phyloP scores from a whole-genome alignment of 2,888 invertebrate genomes.

The Hanleya hanleyi region DNA sequence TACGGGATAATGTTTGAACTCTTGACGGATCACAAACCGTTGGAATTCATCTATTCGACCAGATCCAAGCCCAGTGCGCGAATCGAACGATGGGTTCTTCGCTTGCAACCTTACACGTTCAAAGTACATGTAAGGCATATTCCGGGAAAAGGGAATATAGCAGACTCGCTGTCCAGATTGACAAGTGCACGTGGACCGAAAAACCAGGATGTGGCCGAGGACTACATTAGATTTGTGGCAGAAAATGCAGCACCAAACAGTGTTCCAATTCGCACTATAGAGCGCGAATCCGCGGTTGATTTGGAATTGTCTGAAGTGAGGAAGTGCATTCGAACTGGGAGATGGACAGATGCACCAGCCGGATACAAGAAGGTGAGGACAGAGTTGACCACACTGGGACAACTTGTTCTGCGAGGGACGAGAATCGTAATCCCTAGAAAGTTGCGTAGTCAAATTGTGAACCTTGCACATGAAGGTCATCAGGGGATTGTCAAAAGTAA shows the following conservation, averaged over 20 bases:
- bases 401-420: constrained; percentile 38
- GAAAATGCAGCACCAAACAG: not conserved
- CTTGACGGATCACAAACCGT: constrained; percentile 15
- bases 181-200: no score
- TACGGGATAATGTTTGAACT: constrained; percentile 15
- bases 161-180: no score
- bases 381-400: constrained; percentile 31
- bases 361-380: constrained; percentile 24
- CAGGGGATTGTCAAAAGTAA: constrained; percentile 34
- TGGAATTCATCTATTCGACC: constrained; percentile 17
- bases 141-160: no score
- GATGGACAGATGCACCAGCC: constrained; percentile 4
- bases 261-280: not conserved
- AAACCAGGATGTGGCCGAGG: not conserved
- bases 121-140: no score
- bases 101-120: constrained; percentile 28
- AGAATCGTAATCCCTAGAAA: constrained; percentile 34
- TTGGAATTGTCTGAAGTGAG: not conserved
- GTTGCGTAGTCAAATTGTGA: constrained; percentile 19
- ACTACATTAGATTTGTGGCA: not conserved
- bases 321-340: constrained; percentile 4
- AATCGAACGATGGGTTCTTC: constrained; percentile 34
- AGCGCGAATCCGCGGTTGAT: not conserved
- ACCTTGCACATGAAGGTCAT: constrained; percentile 35
- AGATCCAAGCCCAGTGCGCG: constrained; percentile 31